These are phyloP conservation scores for Cordilura impudica DNA, from an alignment of 2,888 invertebrate species.

Conservation along the genomic window DNA sequence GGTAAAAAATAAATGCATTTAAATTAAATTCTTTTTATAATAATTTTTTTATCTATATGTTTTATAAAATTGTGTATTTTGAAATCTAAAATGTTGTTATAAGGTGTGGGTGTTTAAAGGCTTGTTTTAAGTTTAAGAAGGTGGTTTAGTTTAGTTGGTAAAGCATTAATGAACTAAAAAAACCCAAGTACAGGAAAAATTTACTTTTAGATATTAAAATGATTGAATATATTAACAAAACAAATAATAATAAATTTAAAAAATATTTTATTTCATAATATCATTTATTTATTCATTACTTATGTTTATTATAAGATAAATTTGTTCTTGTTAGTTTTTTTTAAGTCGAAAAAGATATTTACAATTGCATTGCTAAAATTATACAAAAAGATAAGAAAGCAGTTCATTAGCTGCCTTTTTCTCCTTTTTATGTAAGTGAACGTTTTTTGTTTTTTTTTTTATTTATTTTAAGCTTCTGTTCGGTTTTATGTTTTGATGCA, in stretches of 20 bases:
- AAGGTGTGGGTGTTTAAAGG: slow-evolving; percentile 45
- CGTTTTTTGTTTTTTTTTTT: slow-evolving; percentile 2
- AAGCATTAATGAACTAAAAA: slow-evolving; percentile 43
- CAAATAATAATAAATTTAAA: not conserved
- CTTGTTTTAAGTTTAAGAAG: slow-evolving; percentile 46
- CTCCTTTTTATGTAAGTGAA: not conserved
- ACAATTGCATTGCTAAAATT: slow-evolving; percentile 42
- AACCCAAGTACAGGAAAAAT: not conserved
- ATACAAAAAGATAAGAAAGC: slow-evolving; percentile 25
- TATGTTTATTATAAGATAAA: slow-evolving; percentile 8
- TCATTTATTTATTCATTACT: slow-evolving; percentile 31
- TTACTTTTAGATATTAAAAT: slow-evolving; percentile 10
- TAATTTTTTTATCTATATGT: slow-evolving; percentile 21
- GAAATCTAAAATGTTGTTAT: not conserved
- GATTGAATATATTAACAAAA: not conserved
- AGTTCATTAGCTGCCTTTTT: slow-evolving; percentile 31
- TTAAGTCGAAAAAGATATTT: slow-evolving; percentile 41
- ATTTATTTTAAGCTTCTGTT: not conserved
- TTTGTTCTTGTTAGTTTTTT: not conserved
- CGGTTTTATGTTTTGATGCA: not conserved
- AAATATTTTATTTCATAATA: slow-evolving; percentile 47
- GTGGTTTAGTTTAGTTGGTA: slow-evolving; percentile 59
- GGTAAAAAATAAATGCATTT: slow-evolving; percentile 44
- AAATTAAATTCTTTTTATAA: slow-evolving; percentile 20
- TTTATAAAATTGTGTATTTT: slow-evolving; percentile 39